Evolutionary conservation across 2,113 vertebrate species (phyloP).

Genomic region (Oceanodroma tethys): DNA sequence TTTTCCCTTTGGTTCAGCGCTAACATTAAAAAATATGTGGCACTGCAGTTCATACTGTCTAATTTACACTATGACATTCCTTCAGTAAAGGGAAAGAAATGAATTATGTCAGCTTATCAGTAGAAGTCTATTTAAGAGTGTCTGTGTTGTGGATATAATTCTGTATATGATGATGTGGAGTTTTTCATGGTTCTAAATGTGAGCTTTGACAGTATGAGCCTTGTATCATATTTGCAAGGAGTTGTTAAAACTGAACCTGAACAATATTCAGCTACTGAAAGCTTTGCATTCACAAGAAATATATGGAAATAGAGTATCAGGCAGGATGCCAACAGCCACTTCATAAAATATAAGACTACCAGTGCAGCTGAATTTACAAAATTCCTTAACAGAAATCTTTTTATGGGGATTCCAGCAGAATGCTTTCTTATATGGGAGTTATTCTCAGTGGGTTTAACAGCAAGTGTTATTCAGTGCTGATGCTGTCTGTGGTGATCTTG

Average conservation of each 20-base stretch:
- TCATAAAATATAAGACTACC: slow-evolving; percentile 20
- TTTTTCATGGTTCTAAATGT: not conserved
- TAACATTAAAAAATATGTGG: not conserved
- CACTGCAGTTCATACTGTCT: not conserved
- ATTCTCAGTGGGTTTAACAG: not conserved
- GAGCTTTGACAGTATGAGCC: not conserved
- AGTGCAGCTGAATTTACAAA: not conserved
- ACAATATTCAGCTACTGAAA: not conserved
- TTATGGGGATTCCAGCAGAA: slow-evolving; percentile 14
- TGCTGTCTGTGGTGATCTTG: not conserved
- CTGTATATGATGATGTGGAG: not conserved
- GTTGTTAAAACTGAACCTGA: slow-evolving; percentile 27
- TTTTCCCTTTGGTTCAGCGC: not conserved
- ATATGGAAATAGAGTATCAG: slow-evolving; percentile 7
- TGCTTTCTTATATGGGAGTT: not conserved
- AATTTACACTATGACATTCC: not conserved
- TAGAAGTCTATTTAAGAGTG: not conserved
- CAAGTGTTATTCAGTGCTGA: not conserved
- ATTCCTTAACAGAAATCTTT: slow-evolving; percentile 13
- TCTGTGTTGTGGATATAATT: not conserved
- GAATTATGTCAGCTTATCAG: not conserved
- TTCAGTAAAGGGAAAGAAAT: not conserved
- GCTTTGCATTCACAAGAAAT: slow-evolving; percentile 8
- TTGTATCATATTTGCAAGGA: not conserved
- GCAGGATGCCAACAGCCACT: slow-evolving; percentile 6